These are phyloP conservation scores for Charina bottae DNA, from an alignment of 2,113 vertebrate species.

Conservation along the genomic window DNA sequence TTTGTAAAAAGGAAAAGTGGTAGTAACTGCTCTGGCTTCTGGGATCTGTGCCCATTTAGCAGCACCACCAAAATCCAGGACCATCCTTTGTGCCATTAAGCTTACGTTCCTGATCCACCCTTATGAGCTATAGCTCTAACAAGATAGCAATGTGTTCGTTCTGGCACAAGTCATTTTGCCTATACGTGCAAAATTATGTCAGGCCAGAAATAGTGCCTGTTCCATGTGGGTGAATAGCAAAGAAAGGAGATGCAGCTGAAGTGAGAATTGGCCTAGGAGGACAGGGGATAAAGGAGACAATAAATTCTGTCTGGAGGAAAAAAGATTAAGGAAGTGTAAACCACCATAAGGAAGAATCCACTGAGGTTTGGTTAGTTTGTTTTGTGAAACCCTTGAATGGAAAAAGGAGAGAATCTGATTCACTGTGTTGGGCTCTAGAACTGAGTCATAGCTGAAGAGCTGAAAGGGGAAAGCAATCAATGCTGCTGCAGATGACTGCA, in stretches of 20 bases:
- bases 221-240: not conserved
- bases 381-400: not conserved
- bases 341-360: not conserved
- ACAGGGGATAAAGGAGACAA: not conserved
- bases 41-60: not conserved
- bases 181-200: not conserved
- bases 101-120: not conserved
- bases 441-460: not conserved
- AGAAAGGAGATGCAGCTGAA: not conserved
- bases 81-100: not conserved
- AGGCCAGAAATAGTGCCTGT: not conserved
- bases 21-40: not conserved
- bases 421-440: not conserved
- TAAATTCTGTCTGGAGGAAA: not conserved
- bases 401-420: not conserved
- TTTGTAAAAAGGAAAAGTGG: not conserved
- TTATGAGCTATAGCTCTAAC: not conserved
- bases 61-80: not conserved
- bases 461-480: not conserved
- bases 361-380: not conserved
- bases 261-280: not conserved
- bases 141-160: not conserved
- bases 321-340: not conserved
- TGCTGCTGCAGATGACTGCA: not conserved
- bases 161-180: not conserved